phyloP scores from a whole-genome alignment of 1,140 invertebrate species.

The Episyrphus balteatus region DNA sequence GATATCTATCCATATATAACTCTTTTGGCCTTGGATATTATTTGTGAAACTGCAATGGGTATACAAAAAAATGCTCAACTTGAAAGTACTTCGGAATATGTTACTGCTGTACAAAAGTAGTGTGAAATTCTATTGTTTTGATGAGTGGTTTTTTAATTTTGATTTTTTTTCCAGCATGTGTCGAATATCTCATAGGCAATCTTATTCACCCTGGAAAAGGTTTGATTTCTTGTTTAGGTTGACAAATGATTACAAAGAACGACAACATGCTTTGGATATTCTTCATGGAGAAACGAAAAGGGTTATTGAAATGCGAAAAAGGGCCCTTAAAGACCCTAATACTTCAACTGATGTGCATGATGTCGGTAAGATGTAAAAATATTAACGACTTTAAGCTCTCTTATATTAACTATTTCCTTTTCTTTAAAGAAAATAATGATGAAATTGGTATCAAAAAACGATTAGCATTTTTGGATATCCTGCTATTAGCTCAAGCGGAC shows the following conservation, averaged over 20 bases:
- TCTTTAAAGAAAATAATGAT: slow-evolving; percentile 4
- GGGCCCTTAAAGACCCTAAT: too few species aligned
- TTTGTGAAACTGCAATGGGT: slow-evolving; percentile 78
- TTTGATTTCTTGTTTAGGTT: slow-evolving; percentile 43
- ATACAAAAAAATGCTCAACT: slow-evolving; percentile 50
- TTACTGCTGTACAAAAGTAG: slow-evolving; percentile 42
- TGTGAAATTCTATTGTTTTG: too few species aligned
- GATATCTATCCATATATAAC: slow-evolving; percentile 58
- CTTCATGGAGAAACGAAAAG: slow-evolving; percentile 27
- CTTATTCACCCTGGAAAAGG: slow-evolving; percentile 49
- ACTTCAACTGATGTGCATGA: too few species aligned
- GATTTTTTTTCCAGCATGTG: slow-evolving; percentile 28
- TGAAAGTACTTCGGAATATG: slow-evolving; percentile 47
- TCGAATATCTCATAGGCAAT: slow-evolving; percentile 37
- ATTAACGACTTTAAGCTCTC: too few species aligned
- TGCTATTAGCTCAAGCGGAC: slow-evolving; percentile 37
- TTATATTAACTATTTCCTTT: neutral
- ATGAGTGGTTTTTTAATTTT: too few species aligned
- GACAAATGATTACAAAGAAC: slow-evolving; percentile 15
- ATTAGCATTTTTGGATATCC: slow-evolving; percentile 26
- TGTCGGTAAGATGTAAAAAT: too few species aligned
- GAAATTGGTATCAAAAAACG: slow-evolving; percentile 37
- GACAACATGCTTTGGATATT: slow-evolving; percentile 14
- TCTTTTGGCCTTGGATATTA: slow-evolving; percentile 63
- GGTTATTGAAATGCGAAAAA: slow-evolving; percentile 18